Evolutionary conservation across 2,888 invertebrate species (phyloP).

Genomic region (Gerris lacustris): DNA sequence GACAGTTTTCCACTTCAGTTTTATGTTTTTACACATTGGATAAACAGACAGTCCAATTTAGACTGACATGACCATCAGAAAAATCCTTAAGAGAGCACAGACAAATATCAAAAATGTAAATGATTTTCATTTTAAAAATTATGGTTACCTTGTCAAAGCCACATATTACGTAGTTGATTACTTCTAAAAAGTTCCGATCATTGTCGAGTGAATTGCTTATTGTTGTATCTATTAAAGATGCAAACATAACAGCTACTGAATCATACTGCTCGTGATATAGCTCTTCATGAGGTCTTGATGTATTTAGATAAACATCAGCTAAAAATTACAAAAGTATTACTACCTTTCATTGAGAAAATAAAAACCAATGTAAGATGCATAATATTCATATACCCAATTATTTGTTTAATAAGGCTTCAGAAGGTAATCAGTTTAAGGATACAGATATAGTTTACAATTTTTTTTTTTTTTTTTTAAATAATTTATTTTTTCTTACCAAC

Average conservation of each 20-base stretch:
- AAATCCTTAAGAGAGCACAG: too few species aligned
- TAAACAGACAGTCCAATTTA: too few species aligned
- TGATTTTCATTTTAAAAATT: too few species aligned
- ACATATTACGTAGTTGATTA: slow-evolving; percentile 81
- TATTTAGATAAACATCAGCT: slow-evolving; percentile 68
- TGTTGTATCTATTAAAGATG: slow-evolving; percentile 76
- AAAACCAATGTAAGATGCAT: not conserved
- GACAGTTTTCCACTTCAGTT: too few species aligned
- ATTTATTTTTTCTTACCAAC: slow-evolving; percentile 50
- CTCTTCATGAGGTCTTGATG: slow-evolving; percentile 53
- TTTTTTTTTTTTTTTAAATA: too few species aligned
- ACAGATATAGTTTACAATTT: too few species aligned
- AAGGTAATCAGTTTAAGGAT: too few species aligned
- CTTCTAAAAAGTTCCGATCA: slow-evolving; percentile 51
- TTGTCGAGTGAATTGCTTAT: slow-evolving; percentile 51
- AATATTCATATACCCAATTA: slow-evolving; percentile 2
- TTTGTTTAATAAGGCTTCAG: slow-evolving; percentile 29
- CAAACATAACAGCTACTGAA: slow-evolving; percentile 91
- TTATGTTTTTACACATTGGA: too few species aligned
- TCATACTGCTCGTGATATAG: slow-evolving; percentile 80
- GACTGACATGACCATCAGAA: too few species aligned
- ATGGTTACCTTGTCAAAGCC: slow-evolving; percentile 72
- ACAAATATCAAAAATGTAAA: too few species aligned
- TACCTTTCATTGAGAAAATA: slow-evolving; percentile 12
- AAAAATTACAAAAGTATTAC: slow-evolving; percentile 32